Evolutionary conservation across 2,113 vertebrate species (phyloP).

Genomic region (Silurus asotus): DNA sequence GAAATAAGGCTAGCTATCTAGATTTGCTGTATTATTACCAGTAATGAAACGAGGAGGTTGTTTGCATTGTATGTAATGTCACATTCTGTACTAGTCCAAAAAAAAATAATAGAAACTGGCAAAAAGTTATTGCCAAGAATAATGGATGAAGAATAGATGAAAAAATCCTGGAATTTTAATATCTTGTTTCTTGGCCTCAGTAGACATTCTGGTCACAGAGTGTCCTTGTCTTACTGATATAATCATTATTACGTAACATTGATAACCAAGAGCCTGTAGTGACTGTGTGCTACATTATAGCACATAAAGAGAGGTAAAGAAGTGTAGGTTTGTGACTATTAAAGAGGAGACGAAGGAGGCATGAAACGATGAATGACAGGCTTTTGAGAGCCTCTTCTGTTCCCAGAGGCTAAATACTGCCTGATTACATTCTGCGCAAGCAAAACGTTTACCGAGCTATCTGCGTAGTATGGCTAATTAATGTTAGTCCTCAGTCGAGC

Average conservation of each 20-base stretch:
- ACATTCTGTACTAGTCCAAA: not conserved
- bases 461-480: slow-evolving; percentile 22
- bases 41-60: not conserved
- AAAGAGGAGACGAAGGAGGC: not conserved
- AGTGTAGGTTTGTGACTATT: not conserved
- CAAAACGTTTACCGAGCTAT: slow-evolving; percentile 35
- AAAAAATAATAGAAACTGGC: not conserved
- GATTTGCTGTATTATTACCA: not conserved
- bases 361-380: slow-evolving; percentile 13
- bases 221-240: not conserved
- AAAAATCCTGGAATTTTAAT: not conserved
- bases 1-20: not conserved
- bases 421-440: slow-evolving; percentile 20
- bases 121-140: too few relatives aligned
- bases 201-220: not conserved
- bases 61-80: not conserved
- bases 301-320: not conserved
- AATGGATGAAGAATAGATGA: not conserved
- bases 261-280: not conserved
- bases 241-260: not conserved
- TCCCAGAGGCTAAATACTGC: slow-evolving; percentile 39
- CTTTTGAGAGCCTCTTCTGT: slow-evolving; percentile 23
- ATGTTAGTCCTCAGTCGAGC: not conserved
- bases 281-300: not conserved
- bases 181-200: not conserved